These are phyloP conservation scores for Pardalotus punctatus DNA, from an alignment of 2,113 vertebrate species.

Conservation along the genomic window DNA sequence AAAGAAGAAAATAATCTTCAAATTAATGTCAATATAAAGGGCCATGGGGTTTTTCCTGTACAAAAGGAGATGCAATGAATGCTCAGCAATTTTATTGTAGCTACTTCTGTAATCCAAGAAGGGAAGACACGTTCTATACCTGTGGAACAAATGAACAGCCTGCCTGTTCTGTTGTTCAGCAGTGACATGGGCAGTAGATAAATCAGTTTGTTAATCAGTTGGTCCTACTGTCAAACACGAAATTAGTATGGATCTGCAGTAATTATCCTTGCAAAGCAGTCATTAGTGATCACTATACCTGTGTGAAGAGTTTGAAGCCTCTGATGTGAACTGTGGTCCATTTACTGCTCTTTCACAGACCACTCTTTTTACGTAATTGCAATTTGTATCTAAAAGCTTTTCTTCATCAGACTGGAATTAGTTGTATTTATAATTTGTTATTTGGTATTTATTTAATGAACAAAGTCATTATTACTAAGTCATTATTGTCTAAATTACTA, in stretches of 20 bases:
- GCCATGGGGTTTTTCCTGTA: neutral
- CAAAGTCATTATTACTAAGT: neutral
- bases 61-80: neutral
- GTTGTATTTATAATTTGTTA: constrained; percentile 1
- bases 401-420: neutral
- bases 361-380: neutral
- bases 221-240: neutral
- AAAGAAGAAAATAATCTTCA: neutral
- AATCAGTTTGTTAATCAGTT: neutral
- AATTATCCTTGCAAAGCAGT: neutral
- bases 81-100: neutral
- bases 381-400: constrained; percentile 7
- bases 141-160: neutral
- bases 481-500: neutral
- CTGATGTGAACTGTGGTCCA: neutral
- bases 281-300: neutral
- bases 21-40: neutral
- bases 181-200: neutral
- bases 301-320: neutral
- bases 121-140: rapidly evolving
- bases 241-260: neutral
- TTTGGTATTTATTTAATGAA: constrained; percentile 21
- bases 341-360: neutral
- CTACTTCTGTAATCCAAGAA: neutral
- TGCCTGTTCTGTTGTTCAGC: neutral